phyloP scores from a whole-genome alignment of 37 sponge, comb jelly and placozoan species.

The Beroe ovata region DNA sequence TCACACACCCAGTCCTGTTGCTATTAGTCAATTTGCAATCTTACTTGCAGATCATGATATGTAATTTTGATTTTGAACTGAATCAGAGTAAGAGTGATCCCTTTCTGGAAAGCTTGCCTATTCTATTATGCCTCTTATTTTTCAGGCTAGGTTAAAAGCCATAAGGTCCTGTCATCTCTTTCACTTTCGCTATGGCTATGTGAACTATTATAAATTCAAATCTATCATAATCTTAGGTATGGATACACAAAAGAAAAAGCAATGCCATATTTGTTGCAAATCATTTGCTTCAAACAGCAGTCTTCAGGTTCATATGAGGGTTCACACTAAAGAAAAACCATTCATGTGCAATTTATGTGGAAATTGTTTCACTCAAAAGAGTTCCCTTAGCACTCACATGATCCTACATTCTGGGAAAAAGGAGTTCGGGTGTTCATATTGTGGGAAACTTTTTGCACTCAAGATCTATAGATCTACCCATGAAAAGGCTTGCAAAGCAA shows the following conservation, averaged over 20 bases:
- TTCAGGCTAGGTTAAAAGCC: too few species aligned
- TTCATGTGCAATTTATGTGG: constrained; percentile 29
- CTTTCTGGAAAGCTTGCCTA: too few species aligned
- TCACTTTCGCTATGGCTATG: too few species aligned
- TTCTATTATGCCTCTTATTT: too few species aligned
- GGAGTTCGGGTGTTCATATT: constrained; percentile 29
- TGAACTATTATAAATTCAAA: not conserved
- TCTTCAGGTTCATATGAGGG: constrained; percentile 34
- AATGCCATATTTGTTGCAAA: constrained; percentile 39
- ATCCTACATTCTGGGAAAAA: constrained; percentile 47
- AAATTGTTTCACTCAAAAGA: constrained; percentile 57
- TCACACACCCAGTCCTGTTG: too few species aligned
- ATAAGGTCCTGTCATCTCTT: too few species aligned
- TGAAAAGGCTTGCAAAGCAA: constrained; percentile 40
- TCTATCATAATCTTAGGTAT: not conserved
- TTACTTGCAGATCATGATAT: too few species aligned
- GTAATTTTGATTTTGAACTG: too few species aligned
- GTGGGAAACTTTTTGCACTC: constrained; percentile 55
- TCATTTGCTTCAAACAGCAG: constrained; percentile 49
- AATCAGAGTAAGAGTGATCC: too few species aligned
- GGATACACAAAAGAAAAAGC: constrained; percentile 3
- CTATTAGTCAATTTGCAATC: too few species aligned
- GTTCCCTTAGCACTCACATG: constrained; percentile 44
- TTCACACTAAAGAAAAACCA: constrained; percentile 55
- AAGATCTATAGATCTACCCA: constrained; percentile 52